Percentiles rank a stretch among this genome's conserved stretches.
Conservation (phyloP, 2,797 vertebrate species). For the Pampus argenteus region DNA sequence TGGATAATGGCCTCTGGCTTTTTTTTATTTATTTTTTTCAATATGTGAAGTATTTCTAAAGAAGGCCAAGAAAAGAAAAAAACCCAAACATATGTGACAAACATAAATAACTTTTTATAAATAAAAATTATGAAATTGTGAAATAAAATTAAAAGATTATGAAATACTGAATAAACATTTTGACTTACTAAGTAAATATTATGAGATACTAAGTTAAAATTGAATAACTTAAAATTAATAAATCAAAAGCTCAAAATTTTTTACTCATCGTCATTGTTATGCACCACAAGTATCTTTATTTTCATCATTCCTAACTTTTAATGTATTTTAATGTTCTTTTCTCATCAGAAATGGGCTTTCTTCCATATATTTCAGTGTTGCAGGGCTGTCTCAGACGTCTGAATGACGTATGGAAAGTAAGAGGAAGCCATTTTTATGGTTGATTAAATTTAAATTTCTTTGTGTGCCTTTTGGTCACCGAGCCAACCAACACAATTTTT, state of each 20-base stretch:
- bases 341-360: neutral
- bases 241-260: neutral
- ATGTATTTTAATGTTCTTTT: neutral
- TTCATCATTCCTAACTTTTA: neutral
- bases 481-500: constrained; percentile 22
- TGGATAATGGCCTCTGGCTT: constrained; percentile 7
- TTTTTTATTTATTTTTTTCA: neutral
- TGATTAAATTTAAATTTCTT: constrained; percentile 34
- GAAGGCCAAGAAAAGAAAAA: neutral
- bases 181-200: neutral
- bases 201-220: no score
- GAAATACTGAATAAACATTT: neutral
- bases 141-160: no score
- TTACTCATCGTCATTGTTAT: no score
- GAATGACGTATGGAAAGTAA: constrained; percentile 14
- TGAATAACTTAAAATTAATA: no score
- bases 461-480: constrained; percentile 41
- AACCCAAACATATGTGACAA: neutral
- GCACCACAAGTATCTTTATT: neutral
- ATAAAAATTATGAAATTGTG: neutral
- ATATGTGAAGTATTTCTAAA: neutral
- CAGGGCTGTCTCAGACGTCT: neutral
- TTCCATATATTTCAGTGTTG: neutral
- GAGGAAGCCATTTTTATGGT: constrained; percentile 13
- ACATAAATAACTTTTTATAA: neutral